A percentile compares a stretch with the other conserved stretches of the same genome.
Conservation (phyloP, 1,140 invertebrate species). For the Odontomachus brunneus region DNA sequence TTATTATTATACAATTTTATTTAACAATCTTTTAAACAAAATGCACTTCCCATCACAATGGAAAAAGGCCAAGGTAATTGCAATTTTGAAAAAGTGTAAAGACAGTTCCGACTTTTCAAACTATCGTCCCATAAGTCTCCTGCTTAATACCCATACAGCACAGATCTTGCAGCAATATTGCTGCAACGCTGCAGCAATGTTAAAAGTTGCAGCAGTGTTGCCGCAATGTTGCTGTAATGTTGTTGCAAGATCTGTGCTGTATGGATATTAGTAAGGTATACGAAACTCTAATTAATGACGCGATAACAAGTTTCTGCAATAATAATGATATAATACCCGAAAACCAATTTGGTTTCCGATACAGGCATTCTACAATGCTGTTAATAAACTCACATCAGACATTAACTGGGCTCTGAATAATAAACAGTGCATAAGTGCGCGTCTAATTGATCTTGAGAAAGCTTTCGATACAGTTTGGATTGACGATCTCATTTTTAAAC, state of each 20-base stretch:
- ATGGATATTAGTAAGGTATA: constrained; percentile 53
- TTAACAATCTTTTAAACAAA: constrained; percentile 36
- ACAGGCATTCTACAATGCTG: constrained; percentile 35
- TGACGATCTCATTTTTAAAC: no score
- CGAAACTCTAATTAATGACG: constrained; percentile 26
- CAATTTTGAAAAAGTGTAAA: constrained; percentile 43
- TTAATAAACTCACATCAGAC: constrained; percentile 26
- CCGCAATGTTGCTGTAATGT: no score
- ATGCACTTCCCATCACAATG: neutral
- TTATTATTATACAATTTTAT: neutral
- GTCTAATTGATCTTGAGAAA: no score
- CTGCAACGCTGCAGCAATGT: no score
- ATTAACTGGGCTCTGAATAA: no score
- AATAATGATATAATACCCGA: no score
- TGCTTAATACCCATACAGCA: no score
- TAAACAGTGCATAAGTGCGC: no score
- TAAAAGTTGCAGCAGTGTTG: no score
- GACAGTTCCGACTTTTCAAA: neutral
- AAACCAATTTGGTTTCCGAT: constrained; percentile 25
- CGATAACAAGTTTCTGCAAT: neutral
- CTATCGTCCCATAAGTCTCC: constrained; percentile 29
- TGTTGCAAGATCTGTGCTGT: no score
- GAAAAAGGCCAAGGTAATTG: constrained; percentile 10
- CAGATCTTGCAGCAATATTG: no score
- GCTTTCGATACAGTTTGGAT: no score